phyloP scores from a whole-genome alignment of 2,113 vertebrate species.

The pig (Sus scrofa) region T2T-Sscrofa CM000812.6:210628501-210629000 shows the following conservation, averaged over 20 bases:
- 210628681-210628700: constrained; percentile 35
- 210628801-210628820: background rate
- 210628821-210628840: background rate
- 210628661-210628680: constrained; percentile 63
- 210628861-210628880: background rate
- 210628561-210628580: constrained; percentile 28
- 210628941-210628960: background rate
- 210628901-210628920: background rate
- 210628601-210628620: constrained; percentile 71
- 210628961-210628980: background rate
- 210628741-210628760: background rate
- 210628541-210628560: constrained; percentile 57
- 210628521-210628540: constrained; percentile 74
- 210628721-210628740: background rate
- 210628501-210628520: constrained; percentile 70
- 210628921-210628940: background rate
- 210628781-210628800: background rate
- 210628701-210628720: background rate
- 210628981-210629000: background rate
- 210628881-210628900: background rate
- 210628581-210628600: constrained; percentile 62
- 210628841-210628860: background rate
- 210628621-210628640: constrained; percentile 54
- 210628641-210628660: constrained; percentile 59
- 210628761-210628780: background rate